Evolutionary conservation across 2,888 invertebrate genomes (phyloP), one percentile per base, ranked within the genome.

Genomic region (Drosophila nr. perissopoda): DNA sequence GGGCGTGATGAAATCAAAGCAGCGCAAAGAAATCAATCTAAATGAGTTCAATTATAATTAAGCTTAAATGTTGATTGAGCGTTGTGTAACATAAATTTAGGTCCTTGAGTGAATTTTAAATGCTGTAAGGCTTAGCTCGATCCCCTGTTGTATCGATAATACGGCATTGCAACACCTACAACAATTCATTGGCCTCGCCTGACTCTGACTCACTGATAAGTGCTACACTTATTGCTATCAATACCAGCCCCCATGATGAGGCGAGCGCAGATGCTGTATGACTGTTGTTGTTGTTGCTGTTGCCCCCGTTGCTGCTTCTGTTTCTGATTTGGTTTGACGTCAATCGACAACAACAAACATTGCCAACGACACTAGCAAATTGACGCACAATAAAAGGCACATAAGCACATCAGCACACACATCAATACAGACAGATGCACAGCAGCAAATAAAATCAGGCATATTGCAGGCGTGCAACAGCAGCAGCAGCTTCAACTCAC

Each of bases 271-370:
- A 54, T 75, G 75, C 58, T 59, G 52, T 60, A 52, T 16, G 33
- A 48, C 36, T 69, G 58, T 61, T 64, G 66, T 25, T 45, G 21
- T 45, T 45, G 45, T 25, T 45, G 45, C 42, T 42, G 42, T 69
- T 42, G 61, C 71, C 72, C 72, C 72, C 63, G 68, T 56, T 71
- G 73, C 51, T 51, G 60, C 57, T 75, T 33, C 27, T 49, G 71
- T 60, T 67, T 72, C 65, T 73, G 58, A 73, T 67, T 82, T 73
- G 78, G 61, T 75, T 89, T 91, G 91, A 89, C 90, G 90, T 81
- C 87, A 84, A 84, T 90, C 62, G 79, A 77, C 82, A 86, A 83
- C 85, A 88, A 72, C 82, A 83, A 82, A 78, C 78, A 65, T 82
- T 76, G 80, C 76, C 85, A 84, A 78, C 78, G 79, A 79, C 83